Evolutionary conservation across 2,113 vertebrate genomes (phyloP).

Genomic region (Phycodurus eques): DNA sequence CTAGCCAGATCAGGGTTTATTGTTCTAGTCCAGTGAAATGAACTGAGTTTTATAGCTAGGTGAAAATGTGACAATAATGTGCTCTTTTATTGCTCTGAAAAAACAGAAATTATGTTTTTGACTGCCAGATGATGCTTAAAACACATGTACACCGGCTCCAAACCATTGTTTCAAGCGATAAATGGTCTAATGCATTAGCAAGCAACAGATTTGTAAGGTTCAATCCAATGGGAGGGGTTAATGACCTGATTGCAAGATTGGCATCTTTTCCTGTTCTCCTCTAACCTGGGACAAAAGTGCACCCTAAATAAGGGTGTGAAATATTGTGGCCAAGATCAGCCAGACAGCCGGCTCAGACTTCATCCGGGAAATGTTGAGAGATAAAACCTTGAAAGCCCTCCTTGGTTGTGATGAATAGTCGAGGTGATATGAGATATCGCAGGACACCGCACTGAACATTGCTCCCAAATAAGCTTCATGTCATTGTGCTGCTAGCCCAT

Average conservation of each 20-base stretch:
- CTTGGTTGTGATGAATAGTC: slow-evolving; percentile 48
- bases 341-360: slow-evolving; percentile 22
- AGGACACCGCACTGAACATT: slow-evolving; percentile 37
- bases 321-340: slow-evolving; percentile 24
- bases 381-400: slow-evolving; percentile 39
- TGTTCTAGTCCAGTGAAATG: slow-evolving; percentile 1
- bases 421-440: slow-evolving; percentile 36
- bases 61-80: slow-evolving; percentile 1
- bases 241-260: slow-evolving; percentile 37
- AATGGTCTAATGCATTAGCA: slow-evolving; percentile 48
- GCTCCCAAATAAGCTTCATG: slow-evolving; percentile 44
- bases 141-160: slow-evolving; percentile 23
- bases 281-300: slow-evolving; percentile 14
- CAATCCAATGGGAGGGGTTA: slow-evolving; percentile 22
- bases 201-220: slow-evolving; percentile 42
- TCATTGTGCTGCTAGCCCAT: slow-evolving; percentile 27
- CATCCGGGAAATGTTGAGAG: slow-evolving; percentile 35
- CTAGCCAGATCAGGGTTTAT: not conserved
- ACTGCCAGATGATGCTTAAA: slow-evolving; percentile 16
- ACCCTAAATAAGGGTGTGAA: slow-evolving; percentile 6
- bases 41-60: not conserved
- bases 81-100: not conserved
- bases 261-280: slow-evolving; percentile 16
- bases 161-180: slow-evolving; percentile 49
- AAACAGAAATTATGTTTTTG: not conserved